These are phyloP conservation scores for Lethrus apterus DNA, from an alignment of 1,140 invertebrate species.

Conservation along the genomic window DNA sequence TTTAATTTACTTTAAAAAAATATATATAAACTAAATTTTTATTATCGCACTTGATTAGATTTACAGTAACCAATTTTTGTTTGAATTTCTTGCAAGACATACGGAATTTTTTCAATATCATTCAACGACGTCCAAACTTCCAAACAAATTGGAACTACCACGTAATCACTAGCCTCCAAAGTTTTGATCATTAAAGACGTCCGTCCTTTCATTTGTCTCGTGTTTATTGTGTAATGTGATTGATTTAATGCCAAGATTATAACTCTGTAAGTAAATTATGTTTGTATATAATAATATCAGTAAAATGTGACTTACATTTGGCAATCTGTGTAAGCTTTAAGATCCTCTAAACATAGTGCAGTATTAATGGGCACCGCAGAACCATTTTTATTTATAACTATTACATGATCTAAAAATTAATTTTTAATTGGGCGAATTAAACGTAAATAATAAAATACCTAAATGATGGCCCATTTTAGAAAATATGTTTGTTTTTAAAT, in stretches of 20 bases:
- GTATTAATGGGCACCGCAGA: constrained; percentile 43
- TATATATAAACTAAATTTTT: no score
- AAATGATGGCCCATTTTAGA: constrained; percentile 43
- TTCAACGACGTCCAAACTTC: constrained; percentile 39
- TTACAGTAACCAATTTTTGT: constrained; percentile 25
- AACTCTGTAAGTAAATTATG: constrained; percentile 40
- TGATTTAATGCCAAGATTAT: constrained; percentile 36
- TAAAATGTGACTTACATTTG: constrained; percentile 41
- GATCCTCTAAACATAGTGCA: constrained; percentile 31
- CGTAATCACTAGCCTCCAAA: constrained; percentile 39
- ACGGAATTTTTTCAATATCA: constrained; percentile 45
- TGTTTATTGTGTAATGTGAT: constrained; percentile 41
- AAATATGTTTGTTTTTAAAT: constrained; percentile 40
- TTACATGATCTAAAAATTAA: constrained; percentile 44
- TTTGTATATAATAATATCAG: constrained; percentile 16
- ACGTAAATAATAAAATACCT: constrained; percentile 33
- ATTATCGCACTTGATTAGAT: no score
- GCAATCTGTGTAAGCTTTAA: constrained; percentile 37
- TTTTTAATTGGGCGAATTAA: constrained; percentile 6
- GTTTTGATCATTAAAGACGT: constrained; percentile 36
- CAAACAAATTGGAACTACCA: constrained; percentile 39
- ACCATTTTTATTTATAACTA: constrained; percentile 46
- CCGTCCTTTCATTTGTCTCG: constrained; percentile 33
- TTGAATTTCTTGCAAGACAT: constrained; percentile 43
- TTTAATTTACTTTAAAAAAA: no score